These are phyloP conservation scores for Dromaius novaehollandiae DNA, from an alignment of 2,113 vertebrate species.

Conservation along the genomic window DNA sequence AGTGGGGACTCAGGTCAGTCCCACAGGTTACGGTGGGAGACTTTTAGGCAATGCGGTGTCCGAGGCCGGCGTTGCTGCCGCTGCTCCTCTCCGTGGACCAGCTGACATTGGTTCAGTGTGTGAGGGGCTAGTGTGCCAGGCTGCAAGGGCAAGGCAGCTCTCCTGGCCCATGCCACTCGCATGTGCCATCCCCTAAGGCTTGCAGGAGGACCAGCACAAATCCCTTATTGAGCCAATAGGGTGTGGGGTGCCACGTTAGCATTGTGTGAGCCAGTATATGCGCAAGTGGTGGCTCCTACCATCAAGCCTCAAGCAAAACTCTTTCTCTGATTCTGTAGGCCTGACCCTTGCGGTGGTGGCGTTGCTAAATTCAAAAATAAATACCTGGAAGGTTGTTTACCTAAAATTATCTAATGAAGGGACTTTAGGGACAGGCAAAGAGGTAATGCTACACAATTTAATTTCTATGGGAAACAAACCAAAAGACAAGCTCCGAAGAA, in stretches of 20 bases:
- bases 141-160: background rate
- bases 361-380: background rate
- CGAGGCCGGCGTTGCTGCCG: background rate
- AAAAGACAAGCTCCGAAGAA: background rate
- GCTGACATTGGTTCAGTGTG: background rate
- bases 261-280: fast-evolving
- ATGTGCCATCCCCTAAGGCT: background rate
- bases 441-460: background rate
- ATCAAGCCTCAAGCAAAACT: background rate
- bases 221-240: background rate
- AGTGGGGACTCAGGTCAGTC: background rate
- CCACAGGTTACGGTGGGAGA: background rate
- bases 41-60: background rate
- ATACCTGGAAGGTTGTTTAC: background rate
- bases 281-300: background rate
- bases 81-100: background rate
- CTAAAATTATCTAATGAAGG: background rate
- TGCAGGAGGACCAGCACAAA: background rate
- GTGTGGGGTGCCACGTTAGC: background rate
- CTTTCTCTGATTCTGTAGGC: background rate
- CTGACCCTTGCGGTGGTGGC: background rate
- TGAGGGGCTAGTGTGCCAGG: background rate
- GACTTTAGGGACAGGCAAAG: background rate
- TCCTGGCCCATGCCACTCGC: background rate
- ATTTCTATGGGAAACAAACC: background rate